A percentile compares a stretch with the other conserved stretches of the same genome.
These are phyloP conservation scores for Micrasema minimum DNA, from an alignment of 1,140 invertebrate genomes.

Conservation along the genomic window DNA sequence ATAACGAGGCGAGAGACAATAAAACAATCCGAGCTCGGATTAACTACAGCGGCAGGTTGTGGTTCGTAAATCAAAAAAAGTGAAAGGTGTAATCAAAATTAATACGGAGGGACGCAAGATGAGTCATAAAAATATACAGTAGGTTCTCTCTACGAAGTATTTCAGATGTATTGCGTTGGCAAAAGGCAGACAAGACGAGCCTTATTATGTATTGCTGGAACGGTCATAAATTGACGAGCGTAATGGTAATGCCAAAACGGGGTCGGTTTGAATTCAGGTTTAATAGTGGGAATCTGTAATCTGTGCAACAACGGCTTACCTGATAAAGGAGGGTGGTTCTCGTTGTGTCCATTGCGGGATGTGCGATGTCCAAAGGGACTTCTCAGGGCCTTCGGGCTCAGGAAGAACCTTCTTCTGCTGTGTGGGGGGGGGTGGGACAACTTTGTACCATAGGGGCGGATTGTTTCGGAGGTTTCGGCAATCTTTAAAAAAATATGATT, in stretches of 20 bases:
- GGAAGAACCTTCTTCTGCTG: constrained; percentile 80
- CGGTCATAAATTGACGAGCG: no score
- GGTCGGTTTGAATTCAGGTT: neutral
- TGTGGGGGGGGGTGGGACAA: constrained; percentile 83
- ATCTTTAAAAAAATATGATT: constrained; percentile 28
- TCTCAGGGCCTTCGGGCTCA: constrained; percentile 79
- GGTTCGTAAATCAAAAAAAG: constrained; percentile 28
- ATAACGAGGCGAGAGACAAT: constrained; percentile 1
- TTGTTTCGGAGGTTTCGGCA: constrained; percentile 64
- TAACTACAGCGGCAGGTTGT: neutral
- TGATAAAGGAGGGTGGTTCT: constrained; percentile 71
- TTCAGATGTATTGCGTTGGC: no score
- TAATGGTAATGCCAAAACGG: neutral
- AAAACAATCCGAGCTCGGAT: constrained; percentile 6
- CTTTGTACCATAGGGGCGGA: constrained; percentile 68
- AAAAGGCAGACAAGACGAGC: no score
- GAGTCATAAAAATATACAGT: constrained; percentile 13
- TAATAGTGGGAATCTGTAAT: neutral
- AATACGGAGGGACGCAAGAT: neutral
- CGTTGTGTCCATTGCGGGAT: constrained; percentile 62
- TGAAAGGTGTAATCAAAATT: constrained; percentile 22
- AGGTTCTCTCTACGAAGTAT: no score
- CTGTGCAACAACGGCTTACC: constrained; percentile 64
- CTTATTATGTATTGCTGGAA: no score
- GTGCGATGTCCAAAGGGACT: constrained; percentile 73